Conservation (phyloP, 2,888 invertebrate genomes). For the Brenthis hecate region DNA sequence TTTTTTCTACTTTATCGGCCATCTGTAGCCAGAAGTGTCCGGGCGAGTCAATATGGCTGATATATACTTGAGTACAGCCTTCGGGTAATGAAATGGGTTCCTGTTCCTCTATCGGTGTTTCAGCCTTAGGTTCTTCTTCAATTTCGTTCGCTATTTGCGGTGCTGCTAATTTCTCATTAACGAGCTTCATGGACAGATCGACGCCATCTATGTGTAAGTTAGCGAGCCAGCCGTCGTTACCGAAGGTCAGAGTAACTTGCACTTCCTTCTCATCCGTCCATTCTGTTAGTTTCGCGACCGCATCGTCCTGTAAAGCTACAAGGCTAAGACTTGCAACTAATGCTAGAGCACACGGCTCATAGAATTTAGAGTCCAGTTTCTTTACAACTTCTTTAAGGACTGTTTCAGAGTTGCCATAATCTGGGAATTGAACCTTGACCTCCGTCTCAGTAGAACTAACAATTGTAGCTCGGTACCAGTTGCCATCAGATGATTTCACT, state of each 20-base stretch:
- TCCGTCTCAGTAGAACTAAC: slow-evolving; percentile 65
- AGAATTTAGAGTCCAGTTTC: slow-evolving; percentile 73
- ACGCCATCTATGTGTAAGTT: slow-evolving; percentile 76
- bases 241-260: slow-evolving; percentile 77
- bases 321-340: slow-evolving; percentile 68
- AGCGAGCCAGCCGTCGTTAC: slow-evolving; percentile 81
- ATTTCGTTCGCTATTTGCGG: slow-evolving; percentile 55
- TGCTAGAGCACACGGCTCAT: slow-evolving; percentile 66
- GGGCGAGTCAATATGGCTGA: slow-evolving; percentile 89
- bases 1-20: slow-evolving; percentile 77
- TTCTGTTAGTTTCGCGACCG: slow-evolving; percentile 61
- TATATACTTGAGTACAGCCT: slow-evolving; percentile 76
- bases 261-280: slow-evolving; percentile 78
- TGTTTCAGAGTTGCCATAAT: slow-evolving; percentile 87
- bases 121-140: slow-evolving; percentile 49
- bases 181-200: slow-evolving; percentile 76
- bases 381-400: slow-evolving; percentile 73
- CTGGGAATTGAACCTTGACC: slow-evolving; percentile 83
- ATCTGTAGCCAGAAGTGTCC: slow-evolving; percentile 89
- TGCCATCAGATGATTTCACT: slow-evolving; percentile 83
- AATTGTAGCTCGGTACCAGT: slow-evolving; percentile 87
- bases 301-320: slow-evolving; percentile 65
- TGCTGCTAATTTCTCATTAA: slow-evolving; percentile 67
- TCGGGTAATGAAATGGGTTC: slow-evolving; percentile 62
- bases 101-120: slow-evolving; percentile 53